phyloP scores from a whole-genome alignment of 2,113 vertebrate genomes.

The Gallinago undulata region DNA sequence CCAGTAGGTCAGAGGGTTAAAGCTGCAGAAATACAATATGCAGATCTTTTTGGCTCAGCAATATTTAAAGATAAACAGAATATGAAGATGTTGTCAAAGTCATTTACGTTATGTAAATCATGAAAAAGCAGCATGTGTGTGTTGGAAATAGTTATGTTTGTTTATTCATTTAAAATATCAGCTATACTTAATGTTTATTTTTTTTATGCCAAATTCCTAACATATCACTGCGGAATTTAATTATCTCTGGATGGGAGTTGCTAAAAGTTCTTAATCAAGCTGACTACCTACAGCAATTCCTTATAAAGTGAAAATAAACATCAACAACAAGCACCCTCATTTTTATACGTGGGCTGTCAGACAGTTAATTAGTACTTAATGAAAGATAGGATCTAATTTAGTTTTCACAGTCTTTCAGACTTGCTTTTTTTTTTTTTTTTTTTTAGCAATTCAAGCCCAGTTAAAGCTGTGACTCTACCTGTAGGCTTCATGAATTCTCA shows the following conservation, averaged over 20 bases:
- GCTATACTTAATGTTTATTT: background rate
- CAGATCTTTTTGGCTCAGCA: conserved; percentile 42
- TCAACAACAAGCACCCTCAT: background rate
- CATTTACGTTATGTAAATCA: background rate
- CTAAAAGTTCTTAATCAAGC: conserved; percentile 11
- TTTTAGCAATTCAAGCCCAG: background rate
- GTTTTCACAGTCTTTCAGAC: background rate
- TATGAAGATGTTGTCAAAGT: conserved; percentile 19
- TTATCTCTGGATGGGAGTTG: background rate
- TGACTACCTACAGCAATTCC: background rate
- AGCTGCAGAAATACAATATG: conserved; percentile 51
- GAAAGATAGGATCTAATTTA: background rate
- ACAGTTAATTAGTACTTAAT: conserved; percentile 39
- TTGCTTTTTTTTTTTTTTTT: background rate
- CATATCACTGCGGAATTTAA: background rate
- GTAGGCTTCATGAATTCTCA: background rate
- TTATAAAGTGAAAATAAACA: conserved; percentile 12
- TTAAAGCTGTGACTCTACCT: background rate
- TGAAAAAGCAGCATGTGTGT: conserved; percentile 16
- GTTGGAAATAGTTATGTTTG: background rate
- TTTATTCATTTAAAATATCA: conserved; percentile 19
- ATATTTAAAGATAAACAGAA: conserved; percentile 51
- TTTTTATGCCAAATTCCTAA: background rate
- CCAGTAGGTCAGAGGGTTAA: conserved; percentile 34
- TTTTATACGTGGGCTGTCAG: conserved; percentile 16